Percentiles rank a stretch among this genome's conserved stretches.
Evolutionary conservation across 2,888 invertebrate genomes (phyloP).

Genomic region (Julus scanicus): DNA sequence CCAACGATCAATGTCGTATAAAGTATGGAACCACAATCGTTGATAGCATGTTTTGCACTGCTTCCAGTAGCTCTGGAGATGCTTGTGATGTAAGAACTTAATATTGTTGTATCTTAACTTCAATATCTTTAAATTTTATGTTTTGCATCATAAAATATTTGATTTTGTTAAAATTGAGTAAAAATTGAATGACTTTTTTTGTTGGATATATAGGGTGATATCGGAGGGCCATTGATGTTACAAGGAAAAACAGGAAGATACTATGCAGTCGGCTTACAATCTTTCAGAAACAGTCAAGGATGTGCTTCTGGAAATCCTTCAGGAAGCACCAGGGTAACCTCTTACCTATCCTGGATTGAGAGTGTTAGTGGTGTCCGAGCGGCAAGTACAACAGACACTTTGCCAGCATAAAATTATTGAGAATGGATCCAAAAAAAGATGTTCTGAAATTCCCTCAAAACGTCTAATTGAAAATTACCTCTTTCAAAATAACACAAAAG

Average conservation of each 20-base stretch:
- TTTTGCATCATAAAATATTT: background rate
- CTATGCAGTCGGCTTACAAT: background rate
- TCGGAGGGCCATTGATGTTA: background rate
- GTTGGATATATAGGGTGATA: conserved; percentile 1
- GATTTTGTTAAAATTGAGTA: background rate
- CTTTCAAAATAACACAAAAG: background rate
- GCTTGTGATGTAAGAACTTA: conserved; percentile 1
- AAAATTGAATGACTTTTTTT: background rate
- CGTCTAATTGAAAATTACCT: background rate
- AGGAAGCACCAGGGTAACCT: background rate
- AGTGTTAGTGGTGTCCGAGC: background rate
- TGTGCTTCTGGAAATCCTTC: background rate
- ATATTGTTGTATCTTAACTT: background rate
- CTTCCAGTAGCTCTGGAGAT: background rate
- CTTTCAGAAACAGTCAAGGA: background rate
- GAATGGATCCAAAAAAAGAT: background rate
- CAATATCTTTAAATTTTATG: background rate
- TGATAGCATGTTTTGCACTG: background rate
- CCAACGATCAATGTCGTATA: background rate
- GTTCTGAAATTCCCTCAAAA: background rate
- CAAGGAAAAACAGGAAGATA: background rate
- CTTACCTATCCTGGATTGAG: background rate
- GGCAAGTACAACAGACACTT: background rate
- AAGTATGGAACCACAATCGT: background rate
- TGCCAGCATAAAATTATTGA: background rate